A percentile compares a stretch with the other conserved stretches of the same genome.
These are phyloP conservation scores for Cnemophilus loriae DNA, from an alignment of 2,113 vertebrate species.

Conservation along the genomic window DNA sequence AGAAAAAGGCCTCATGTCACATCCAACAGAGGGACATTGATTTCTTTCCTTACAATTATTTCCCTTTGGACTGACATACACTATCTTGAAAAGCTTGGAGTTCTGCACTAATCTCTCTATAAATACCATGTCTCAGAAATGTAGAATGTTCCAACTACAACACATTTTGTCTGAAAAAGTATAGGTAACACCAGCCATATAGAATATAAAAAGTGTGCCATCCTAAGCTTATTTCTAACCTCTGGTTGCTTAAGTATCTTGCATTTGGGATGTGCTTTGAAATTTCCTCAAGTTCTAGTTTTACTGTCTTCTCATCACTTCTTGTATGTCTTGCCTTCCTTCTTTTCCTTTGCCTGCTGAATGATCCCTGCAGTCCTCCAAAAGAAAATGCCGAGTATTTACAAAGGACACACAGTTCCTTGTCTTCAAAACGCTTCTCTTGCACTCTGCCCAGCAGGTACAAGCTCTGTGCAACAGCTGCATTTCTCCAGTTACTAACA, in stretches of 20 bases:
- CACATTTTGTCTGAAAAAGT: not conserved
- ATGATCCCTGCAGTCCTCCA: not conserved
- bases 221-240: not conserved
- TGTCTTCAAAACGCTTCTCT: not conserved
- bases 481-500: not conserved
- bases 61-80: not conserved
- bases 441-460: not conserved
- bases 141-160: not conserved
- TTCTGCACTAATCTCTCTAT: not conserved
- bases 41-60: not conserved
- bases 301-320: not conserved
- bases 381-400: not conserved
- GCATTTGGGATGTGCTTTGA: not conserved
- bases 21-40: not conserved
- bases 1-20: not conserved
- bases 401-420: not conserved
- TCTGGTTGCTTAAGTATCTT: not conserved
- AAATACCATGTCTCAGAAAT: not conserved
- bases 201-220: not conserved
- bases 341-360: not conserved
- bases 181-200: not conserved
- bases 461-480: constrained; percentile 16
- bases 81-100: not conserved
- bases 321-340: not conserved
- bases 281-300: not conserved